A percentile compares a stretch with the other conserved stretches of the same genome.
Evolutionary conservation across 92 coral and sea anemone genomes (phyloP).

Genomic region (Micromussa lordhowensis): DNA sequence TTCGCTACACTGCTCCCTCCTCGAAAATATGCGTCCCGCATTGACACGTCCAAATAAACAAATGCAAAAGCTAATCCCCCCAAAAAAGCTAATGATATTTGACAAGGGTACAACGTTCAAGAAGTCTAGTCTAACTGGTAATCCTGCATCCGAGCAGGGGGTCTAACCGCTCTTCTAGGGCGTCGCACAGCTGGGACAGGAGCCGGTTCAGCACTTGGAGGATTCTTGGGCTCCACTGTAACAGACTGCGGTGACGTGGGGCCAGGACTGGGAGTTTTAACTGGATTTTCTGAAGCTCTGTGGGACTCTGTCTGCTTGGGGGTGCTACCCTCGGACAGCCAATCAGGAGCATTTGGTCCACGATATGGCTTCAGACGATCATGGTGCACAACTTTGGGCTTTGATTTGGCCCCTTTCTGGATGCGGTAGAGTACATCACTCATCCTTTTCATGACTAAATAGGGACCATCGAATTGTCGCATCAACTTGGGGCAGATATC

Average conservation of each 20-base stretch:
- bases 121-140: conserved; percentile 8
- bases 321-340: too few relatives aligned
- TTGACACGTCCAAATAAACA: background rate
- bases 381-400: conserved; percentile 51
- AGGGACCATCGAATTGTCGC: conserved; percentile 40
- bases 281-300: too few relatives aligned
- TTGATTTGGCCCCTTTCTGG: conserved; percentile 25
- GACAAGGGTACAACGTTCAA: background rate
- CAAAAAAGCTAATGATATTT: background rate
- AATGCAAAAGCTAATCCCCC: background rate
- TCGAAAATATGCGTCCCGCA: conserved; percentile 21
- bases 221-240: background rate
- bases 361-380: conserved; percentile 51
- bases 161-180: conserved; percentile 16
- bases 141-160: conserved; percentile 8
- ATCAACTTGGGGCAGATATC: conserved; percentile 33
- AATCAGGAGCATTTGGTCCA: conserved; percentile 21
- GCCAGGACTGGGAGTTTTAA: background rate
- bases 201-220: background rate
- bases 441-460: conserved; percentile 27
- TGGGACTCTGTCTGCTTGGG: too few relatives aligned
- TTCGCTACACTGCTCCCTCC: conserved; percentile 27
- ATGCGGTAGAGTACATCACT: conserved; percentile 48
- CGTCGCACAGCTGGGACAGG: conserved; percentile 3
- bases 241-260: conserved; percentile 11